Percentiles rank a stretch among this genome's conserved stretches.
phyloP scores from a whole-genome alignment of 2,113 vertebrate species.

The Casuarius casuarius region DNA sequence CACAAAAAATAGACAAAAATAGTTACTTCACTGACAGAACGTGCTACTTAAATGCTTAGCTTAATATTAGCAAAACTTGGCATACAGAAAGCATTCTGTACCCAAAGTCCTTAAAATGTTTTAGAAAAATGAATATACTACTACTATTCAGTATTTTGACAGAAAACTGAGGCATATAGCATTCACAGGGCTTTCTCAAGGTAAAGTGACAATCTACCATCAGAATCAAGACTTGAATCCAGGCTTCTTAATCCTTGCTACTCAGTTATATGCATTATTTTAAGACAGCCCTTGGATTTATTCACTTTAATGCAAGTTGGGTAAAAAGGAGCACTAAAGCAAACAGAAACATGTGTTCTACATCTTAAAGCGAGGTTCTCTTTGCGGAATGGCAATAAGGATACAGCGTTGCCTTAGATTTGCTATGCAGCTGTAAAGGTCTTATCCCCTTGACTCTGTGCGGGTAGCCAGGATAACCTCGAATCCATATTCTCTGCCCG shows the following conservation, averaged over 20 bases:
- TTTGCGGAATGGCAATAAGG: neutral
- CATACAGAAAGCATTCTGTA: neutral
- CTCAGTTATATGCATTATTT: neutral
- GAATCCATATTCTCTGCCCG: neutral
- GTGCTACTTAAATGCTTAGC: neutral
- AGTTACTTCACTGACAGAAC: neutral
- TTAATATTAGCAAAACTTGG: neutral
- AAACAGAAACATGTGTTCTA: neutral
- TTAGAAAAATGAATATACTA: neutral
- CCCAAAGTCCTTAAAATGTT: neutral
- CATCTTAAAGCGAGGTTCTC: neutral
- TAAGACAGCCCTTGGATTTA: neutral
- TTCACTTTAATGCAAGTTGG: neutral
- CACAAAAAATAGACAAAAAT: neutral
- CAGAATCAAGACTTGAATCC: neutral
- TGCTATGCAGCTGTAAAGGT: slow-evolving; percentile 2
- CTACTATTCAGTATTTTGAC: neutral
- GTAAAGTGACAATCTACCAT: neutral
- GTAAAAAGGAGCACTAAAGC: slow-evolving; percentile 9
- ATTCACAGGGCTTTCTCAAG: neutral
- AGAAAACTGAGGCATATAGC: neutral
- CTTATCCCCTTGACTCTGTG: neutral
- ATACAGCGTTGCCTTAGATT: neutral
- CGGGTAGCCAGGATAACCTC: neutral
- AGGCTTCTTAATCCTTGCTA: neutral